Evolutionary conservation across 2,888 invertebrate genomes (phyloP), one percentile per base, ranked within the genome.

Genomic region (Tillus elongatus): DNA sequence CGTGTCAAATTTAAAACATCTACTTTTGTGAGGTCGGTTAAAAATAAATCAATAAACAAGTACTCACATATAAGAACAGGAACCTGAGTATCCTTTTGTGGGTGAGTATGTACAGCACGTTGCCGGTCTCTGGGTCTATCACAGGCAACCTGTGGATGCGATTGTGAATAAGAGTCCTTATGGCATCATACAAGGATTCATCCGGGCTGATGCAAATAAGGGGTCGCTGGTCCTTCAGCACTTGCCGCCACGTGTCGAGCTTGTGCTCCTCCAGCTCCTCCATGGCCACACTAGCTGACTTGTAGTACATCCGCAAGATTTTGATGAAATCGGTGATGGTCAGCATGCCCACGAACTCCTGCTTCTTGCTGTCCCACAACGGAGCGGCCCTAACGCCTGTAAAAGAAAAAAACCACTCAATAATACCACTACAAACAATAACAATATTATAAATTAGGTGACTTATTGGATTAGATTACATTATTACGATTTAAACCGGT

Each of bases 301-400:
- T 92, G 71, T 96, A 95, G 74, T 95, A 95, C 82, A 91, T 93
- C 69, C 91, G 86, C 54, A 98, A 76, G 57, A 97, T 97, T 69
- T 93, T 90, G 59, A 98, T 98, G 68, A 98, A 98, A 70, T 98
- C 97, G 36, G 98, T 97, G 57, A 98, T 97, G 48, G 97, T 97
- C 53, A 98, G 75, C 95, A 98, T 97, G 52, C 97, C 98, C 45
- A 97, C 87, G 69, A 92, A 95, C 64, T 82, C 78, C 66, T 96
- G 95, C 54, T 80, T 79, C 45, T 76, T 73, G 49, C 88, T 88
- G 69, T 98, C 95, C 97, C 97, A 99, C 49, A 98, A 73, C 4
- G 98, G 96, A 27, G 96, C 96, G 29, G 96, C 96, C 58, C 96
- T 78, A 3, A 97, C 95, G 40, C 95, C 86, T 86, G 58, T n/a